Conservation (phyloP, 2,113 vertebrate species). For the Cavia porcellus region DNA sequence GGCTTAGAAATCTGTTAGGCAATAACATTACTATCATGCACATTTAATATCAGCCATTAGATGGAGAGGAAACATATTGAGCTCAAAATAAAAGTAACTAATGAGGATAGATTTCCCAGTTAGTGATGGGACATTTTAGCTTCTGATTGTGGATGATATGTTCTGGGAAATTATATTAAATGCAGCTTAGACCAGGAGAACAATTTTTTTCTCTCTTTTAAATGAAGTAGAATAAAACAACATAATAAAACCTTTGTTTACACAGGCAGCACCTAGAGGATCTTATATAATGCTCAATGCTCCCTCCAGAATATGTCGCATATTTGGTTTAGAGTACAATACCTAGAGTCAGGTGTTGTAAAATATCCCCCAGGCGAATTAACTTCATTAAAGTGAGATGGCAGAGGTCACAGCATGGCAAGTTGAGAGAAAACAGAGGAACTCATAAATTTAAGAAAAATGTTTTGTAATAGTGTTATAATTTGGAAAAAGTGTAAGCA, state of each 20-base stretch:
- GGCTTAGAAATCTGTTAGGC: background rate
- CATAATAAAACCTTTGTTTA: background rate
- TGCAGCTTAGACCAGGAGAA: background rate
- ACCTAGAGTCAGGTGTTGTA: no score
- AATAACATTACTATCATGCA: background rate
- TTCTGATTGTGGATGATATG: conserved; percentile 29
- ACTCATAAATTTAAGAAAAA: background rate
- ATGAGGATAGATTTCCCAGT: background rate
- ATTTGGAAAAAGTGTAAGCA: background rate
- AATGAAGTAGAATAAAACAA: background rate
- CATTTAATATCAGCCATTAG: background rate
- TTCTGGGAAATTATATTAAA: conserved; percentile 6
- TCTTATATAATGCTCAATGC: background rate
- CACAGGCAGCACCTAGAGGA: background rate
- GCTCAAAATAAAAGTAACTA: background rate
- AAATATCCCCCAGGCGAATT: background rate
- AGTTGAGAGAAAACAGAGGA: background rate
- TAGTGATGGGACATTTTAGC: background rate
- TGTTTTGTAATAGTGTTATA: background rate
- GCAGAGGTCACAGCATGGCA: fast-evolving
- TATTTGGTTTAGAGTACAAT: background rate
- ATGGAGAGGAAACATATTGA: background rate
- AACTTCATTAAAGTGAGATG: background rate
- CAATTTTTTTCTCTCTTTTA: conserved; percentile 28
- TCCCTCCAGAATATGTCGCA: background rate